Base-by-base conservation (phyloP, 2,797 vertebrate genomes). In the Aplochiton taeniatus region DNA sequence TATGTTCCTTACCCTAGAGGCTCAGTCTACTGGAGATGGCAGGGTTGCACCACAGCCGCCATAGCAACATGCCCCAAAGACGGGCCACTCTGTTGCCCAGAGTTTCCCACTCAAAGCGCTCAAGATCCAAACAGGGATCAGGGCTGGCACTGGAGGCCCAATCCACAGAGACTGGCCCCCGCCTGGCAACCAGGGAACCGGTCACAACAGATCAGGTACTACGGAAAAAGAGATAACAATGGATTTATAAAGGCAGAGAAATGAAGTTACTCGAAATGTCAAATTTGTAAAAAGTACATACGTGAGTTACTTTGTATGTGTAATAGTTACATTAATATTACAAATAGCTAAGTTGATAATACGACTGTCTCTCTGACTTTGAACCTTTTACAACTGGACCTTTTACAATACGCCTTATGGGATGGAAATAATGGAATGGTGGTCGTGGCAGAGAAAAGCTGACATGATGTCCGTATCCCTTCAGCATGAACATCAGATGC, bases 31-130 rank as follows among this genome's bases (percentile, higher is more conserved):
- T 69, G 73, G 81, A 75, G 75, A 87, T 84, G 80, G 79, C 80
- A 65, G 69, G 74, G 58, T 58, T 66, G 47, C 64, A 76, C 63
- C 50, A 55, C 59, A 48, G 68, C 61, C 0, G 50, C 78, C 79
- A 89, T 87, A 82, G 84, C 63, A 85, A 88, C 88, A 66, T 56
- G 20, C 76, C 87, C 80, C 76, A 68, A 60, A 79, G 85, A 47
- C 62, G 6, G 53, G 62, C 69, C 12, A n/a, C 66, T 60, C 18
- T 57, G 75, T 77, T 80, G 69, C 81, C 78, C 59, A 61, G 6
- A 61, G 76, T 48, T 11, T 41, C 7, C 14, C 20, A 31, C 31
- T 31, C 31, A 31, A 2, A 43, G 60, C 41, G 20, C 60, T 44
- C 49, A n/a, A 16, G 44, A 65, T 46, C 71, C 58, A 63, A 55